Evolutionary conservation across 1,140 invertebrate species (phyloP).

Genomic region (Brachionus plicatilis): DNA sequence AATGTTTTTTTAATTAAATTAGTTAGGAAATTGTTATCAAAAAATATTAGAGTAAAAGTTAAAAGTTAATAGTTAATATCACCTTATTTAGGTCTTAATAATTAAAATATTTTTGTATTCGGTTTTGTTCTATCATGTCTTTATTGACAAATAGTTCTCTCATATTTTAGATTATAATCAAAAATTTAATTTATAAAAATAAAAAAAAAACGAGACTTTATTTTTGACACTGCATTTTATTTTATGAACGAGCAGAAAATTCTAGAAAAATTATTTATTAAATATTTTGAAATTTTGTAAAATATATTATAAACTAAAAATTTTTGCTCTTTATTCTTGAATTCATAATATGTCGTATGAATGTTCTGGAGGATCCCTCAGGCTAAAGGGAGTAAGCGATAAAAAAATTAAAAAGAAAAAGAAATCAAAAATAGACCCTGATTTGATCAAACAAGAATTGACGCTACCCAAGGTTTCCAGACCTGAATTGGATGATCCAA

Average conservation of each 20-base stretch:
- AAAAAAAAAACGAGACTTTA: not conserved
- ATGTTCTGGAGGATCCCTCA: slow-evolving; percentile 20
- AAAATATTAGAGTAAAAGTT: no score
- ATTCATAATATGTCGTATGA: not conserved
- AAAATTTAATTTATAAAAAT: not conserved
- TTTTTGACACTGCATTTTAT: not conserved
- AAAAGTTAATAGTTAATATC: no score
- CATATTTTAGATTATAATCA: not conserved
- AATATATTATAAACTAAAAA: not conserved
- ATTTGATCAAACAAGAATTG: not conserved
- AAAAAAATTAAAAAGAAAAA: slow-evolving; percentile 29
- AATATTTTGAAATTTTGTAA: not conserved
- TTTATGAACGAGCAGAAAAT: not conserved
- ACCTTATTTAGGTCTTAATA: no score
- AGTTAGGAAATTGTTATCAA: no score
- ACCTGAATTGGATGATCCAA: not conserved
- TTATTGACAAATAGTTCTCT: no score
- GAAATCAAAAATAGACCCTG: not conserved
- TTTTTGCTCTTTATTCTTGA: not conserved
- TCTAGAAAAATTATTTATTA: not conserved
- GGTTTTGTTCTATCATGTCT: no score
- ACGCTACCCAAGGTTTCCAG: not conserved
- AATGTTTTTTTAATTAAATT: no score
- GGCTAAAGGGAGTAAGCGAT: slow-evolving; percentile 10
- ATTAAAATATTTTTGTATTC: no score